Percentiles rank a stretch among this genome's conserved stretches.
Evolutionary conservation across 2,888 invertebrate species (phyloP).

Genomic region (Scelioninae gen. 1): DNA sequence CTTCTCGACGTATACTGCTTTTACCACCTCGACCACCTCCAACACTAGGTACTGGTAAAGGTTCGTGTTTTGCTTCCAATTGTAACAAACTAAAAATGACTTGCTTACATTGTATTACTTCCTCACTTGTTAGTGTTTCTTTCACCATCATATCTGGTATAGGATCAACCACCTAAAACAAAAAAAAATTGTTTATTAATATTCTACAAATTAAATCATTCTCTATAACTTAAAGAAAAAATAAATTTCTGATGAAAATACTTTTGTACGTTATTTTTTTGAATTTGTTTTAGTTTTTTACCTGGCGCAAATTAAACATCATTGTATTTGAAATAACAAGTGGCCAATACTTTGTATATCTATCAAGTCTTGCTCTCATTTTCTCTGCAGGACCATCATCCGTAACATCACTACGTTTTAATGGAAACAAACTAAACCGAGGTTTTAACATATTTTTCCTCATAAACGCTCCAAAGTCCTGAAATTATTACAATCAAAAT

Average conservation of each 20-base stretch:
- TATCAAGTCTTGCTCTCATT: constrained; percentile 89
- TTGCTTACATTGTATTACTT: constrained; percentile 93
- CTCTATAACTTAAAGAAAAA: no score
- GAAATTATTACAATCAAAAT: neutral
- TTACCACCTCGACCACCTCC: constrained; percentile 87
- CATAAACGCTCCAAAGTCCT: constrained; percentile 95
- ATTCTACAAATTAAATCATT: no score
- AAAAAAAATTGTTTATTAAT: no score
- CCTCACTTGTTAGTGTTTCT: constrained; percentile 93
- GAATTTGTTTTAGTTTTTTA: constrained; percentile 75
- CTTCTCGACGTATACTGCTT: constrained; percentile 87
- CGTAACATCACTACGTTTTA: constrained; percentile 84
- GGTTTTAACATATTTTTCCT: constrained; percentile 91
- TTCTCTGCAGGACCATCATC: constrained; percentile 87
- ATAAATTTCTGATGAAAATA: no score
- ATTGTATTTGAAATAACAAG: constrained; percentile 95
- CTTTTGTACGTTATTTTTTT: no score
- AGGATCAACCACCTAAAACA: constrained; percentile 89
- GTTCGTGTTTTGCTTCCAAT: constrained; percentile 93
- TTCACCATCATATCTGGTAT: constrained; percentile 92
- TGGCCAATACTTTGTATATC: constrained; percentile 94
- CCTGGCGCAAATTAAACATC: constrained; percentile 92
- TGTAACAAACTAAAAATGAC: constrained; percentile 92
- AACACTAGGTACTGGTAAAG: constrained; percentile 89
- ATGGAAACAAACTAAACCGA: constrained; percentile 79